Evolutionary conservation across 2,888 invertebrate species (phyloP).

Genomic region (Atethmia centrago): DNA sequence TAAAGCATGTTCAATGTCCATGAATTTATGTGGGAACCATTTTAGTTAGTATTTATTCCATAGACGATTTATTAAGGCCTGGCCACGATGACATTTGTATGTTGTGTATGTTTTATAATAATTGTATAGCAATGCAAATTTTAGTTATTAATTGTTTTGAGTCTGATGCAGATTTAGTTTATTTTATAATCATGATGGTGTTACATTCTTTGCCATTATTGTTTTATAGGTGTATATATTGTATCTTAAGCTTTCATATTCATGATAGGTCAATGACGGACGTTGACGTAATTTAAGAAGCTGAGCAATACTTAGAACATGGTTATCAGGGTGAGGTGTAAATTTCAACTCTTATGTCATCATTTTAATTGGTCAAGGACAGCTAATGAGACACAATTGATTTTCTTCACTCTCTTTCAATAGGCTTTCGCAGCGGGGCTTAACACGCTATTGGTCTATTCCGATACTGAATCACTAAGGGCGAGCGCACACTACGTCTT

Average conservation of each 20-base stretch:
- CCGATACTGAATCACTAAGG: slow-evolving; percentile 5
- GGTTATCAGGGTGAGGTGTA: slow-evolving; percentile 53
- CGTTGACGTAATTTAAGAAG: slow-evolving; percentile 47
- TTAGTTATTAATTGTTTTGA: slow-evolving; percentile 76
- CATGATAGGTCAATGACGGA: slow-evolving; percentile 30
- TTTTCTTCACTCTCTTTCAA: too few relatives aligned
- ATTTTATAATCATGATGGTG: slow-evolving; percentile 58
- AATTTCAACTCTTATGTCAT: slow-evolving; percentile 33
- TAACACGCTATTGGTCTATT: too few relatives aligned
- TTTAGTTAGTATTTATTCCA: slow-evolving; percentile 82
- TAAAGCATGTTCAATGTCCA: slow-evolving; percentile 79
- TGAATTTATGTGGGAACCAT: slow-evolving; percentile 78
- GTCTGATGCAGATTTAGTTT: slow-evolving; percentile 89
- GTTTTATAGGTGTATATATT: slow-evolving; percentile 62
- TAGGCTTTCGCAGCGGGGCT: too few relatives aligned
- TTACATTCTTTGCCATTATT: slow-evolving; percentile 75
- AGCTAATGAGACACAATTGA: too few relatives aligned
- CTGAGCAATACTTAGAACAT: slow-evolving; percentile 64
- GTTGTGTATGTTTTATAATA: slow-evolving; percentile 80
- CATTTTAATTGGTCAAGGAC: too few relatives aligned
- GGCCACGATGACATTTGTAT: slow-evolving; percentile 82
- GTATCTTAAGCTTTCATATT: slow-evolving; percentile 51
- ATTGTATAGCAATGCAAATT: slow-evolving; percentile 84
- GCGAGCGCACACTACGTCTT: background rate
- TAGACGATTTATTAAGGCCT: slow-evolving; percentile 78